Evolutionary conservation across 2,888 invertebrate species (phyloP).

Genomic region (Leptinotarsa rubiginosa): DNA sequence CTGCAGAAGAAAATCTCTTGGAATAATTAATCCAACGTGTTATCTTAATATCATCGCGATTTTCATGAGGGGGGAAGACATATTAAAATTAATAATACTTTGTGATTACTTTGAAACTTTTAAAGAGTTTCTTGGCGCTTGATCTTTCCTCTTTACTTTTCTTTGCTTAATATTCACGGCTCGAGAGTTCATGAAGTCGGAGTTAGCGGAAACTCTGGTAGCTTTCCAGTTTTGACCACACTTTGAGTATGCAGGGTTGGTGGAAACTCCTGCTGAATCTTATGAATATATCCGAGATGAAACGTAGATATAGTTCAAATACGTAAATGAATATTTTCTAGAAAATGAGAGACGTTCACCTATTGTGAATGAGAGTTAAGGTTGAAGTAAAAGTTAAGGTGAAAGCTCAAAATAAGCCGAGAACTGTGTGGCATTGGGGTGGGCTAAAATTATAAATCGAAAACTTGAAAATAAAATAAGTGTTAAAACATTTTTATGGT

Average conservation of each 20-base stretch:
- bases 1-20: constrained; percentile 33
- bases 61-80: constrained; percentile 54
- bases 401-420: too few relatives aligned
- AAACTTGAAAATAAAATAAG: too few relatives aligned
- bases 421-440: too few relatives aligned
- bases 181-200: constrained; percentile 44
- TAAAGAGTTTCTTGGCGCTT: constrained; percentile 45
- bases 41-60: constrained; percentile 56
- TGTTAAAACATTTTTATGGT: too few relatives aligned
- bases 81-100: constrained; percentile 62
- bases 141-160: constrained; percentile 27
- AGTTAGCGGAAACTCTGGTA: neutral
- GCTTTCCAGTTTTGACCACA: neutral
- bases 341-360: too few relatives aligned
- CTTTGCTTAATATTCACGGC: constrained; percentile 56
- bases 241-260: neutral
- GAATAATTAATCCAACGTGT: constrained; percentile 56
- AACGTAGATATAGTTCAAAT: too few relatives aligned
- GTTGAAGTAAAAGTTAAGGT: too few relatives aligned
- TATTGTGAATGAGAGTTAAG: too few relatives aligned
- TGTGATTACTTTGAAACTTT: constrained; percentile 60
- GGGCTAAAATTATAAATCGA: too few relatives aligned
- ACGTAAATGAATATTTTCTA: too few relatives aligned
- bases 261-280: neutral
- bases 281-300: too few relatives aligned